A percentile compares a stretch with the other conserved stretches of the same genome.
Evolutionary conservation across 2,797 vertebrate species (phyloP).

Genomic region (Neopelma chrysocephalum): DNA sequence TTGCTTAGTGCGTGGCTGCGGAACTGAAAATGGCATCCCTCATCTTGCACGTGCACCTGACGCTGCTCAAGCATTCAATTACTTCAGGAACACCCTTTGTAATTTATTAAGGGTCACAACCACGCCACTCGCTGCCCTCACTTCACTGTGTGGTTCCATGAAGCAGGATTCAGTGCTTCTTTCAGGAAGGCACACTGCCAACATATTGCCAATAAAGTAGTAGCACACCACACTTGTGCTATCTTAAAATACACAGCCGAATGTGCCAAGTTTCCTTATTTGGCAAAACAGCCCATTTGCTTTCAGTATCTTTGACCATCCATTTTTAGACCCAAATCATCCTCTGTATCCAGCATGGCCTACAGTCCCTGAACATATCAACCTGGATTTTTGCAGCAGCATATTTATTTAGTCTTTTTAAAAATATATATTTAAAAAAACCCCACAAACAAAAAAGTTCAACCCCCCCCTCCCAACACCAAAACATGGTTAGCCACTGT

Average conservation of each 20-base stretch:
- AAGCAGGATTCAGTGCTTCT: slow-evolving; percentile 56
- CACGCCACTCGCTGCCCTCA: neutral
- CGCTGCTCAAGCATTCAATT: neutral
- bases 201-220: slow-evolving; percentile 79
- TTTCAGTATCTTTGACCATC: slow-evolving; percentile 77
- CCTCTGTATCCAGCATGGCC: slow-evolving; percentile 47
- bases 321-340: slow-evolving; percentile 76
- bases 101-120: neutral
- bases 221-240: slow-evolving; percentile 72
- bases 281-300: slow-evolving; percentile 76
- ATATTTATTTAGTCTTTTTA: neutral
- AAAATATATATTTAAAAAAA: neutral
- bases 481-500: neutral
- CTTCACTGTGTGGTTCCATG: neutral
- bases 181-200: slow-evolving; percentile 72
- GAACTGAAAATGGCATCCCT: neutral
- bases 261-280: slow-evolving; percentile 82
- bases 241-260: slow-evolving; percentile 76
- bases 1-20: neutral
- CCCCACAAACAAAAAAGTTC: neutral
- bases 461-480: accelerated
- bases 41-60: neutral
- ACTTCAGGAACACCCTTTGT: neutral
- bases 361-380: neutral
- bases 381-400: neutral